Base-by-base conservation (phyloP, 2,797 vertebrate species). In the Myoxocephalus aenaeus region DNA sequence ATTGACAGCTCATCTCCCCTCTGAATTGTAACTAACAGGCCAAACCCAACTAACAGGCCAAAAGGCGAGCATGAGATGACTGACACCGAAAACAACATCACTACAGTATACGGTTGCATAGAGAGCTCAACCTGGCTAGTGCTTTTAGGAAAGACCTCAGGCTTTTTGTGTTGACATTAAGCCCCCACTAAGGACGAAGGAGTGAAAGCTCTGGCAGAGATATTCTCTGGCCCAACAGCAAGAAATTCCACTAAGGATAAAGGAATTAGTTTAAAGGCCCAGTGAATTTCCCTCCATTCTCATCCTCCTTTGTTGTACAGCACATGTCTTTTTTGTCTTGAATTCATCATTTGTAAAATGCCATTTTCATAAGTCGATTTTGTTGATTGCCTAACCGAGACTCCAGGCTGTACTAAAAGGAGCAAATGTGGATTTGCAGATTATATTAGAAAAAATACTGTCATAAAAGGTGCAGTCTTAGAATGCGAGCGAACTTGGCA, bases 1-100 rank as follows among this genome's bases (percentile, higher is more conserved):
- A n/a, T 65, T 75, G 83, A 86, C 90, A 80, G 76, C 82, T 86
- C 84, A 56, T 89, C 85, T 86, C 68, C 70, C 64, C 65, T 80
- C 82, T 64, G 81, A 86, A 89, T 82, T 74, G 70, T 82, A 83
- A 53, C 72, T 32, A 65, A 15, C 62, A 11, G 36, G 70, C 86
- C 56, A 76, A 68, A 73, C 25, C 25, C 25, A 83, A 53, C 72
- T 32, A 65, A 15, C 62, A 11, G 36, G 70, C 86, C 56, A 76
- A 68, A 73, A 70, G 81, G 63, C 69, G 40, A 77, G 64, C 68
- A 78, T 74, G 18, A 70, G 77, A 78, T 44, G 66, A 75, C 64
- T 64, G 62, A 80, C 42, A 70, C 81, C 71, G 58, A 7, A 13
- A 22, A 51, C 53, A 65, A 46, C 75, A 81, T 70, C 74, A 64